Base-by-base conservation (phyloP, 2,113 vertebrate genomes). In the Motacilla tschutschensis region DNA sequence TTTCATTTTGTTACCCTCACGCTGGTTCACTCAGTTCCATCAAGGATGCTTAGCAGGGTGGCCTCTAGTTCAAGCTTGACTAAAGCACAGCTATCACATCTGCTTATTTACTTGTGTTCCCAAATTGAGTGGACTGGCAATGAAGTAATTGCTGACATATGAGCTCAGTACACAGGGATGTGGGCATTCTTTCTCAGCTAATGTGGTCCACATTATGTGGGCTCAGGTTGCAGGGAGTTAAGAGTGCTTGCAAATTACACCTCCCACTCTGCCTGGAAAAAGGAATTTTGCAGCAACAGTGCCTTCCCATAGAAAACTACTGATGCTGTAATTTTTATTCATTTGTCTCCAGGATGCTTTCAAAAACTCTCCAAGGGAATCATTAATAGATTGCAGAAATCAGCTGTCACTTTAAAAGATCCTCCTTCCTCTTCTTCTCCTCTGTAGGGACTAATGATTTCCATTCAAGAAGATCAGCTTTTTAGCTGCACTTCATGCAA, bases 321-420 rank as follows among this genome's bases (percentile, higher is more conserved):
- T 17, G 51, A 73, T 46, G 59, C 22, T 81, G 59, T 31, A 67
- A 33, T 65, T 74, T 79, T 62, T 83, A 77, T 63, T 80, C 41
- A 67, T 75, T 83, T 88, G 50, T 75, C 66, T 88, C 55, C 71
- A 70, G 64, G 59, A 88, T 73, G 44, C 78, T 88, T 88, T 88
- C 81, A 67, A 57, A 67, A 90, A 66, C 28, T 79, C 83, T 90
- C 72, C 64, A 66, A 84, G 84, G 84, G 44, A 94, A 87, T 86
- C 33, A 70, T 69, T 84, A 88, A n/a, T 20, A 87, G 71, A 86
- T 51, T 84, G 40, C 19, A 91, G 76, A 86, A 88, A 87, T 86
- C 83, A 70, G 63, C 40, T 71, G 64, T 79, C 83, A 70, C 64
- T 92, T 88, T 63, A 72, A 77, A 79, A 43, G 25, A 77, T 70